Base-by-base conservation (phyloP, 1,140 invertebrate species). In the Trigoniulus corallinus region DNA sequence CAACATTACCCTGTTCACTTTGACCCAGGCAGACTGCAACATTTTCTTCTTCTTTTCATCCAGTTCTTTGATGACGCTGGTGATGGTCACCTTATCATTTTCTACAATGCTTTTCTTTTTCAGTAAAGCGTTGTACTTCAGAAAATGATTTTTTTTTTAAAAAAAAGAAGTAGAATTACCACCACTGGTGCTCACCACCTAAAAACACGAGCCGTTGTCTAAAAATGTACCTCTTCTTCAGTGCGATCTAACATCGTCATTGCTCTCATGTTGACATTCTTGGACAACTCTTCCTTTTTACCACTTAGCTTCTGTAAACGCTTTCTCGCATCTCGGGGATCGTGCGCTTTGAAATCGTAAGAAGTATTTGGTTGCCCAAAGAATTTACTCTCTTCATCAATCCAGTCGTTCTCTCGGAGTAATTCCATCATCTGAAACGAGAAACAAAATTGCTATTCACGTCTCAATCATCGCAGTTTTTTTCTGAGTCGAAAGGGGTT, bases 31-130 rank as follows among this genome's bases (percentile, higher is more conserved):
- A 53, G 78, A 72, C 37, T 78, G 67, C 20, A 97, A 64, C 2
- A 83, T 82, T 56, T 78, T 73, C 55, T 82, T 80, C 64, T 95
- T 95, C 68, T 92, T 88, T 57, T 83, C 77, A 64, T 97, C 92
- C 57, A 96, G 70, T 59, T 91, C 82, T 29, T 75, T 70, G 58
- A 97, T 94, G 13, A 89, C 81, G 47, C 78, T 73, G 34, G 80
- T 72, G 50, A 97, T 80, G 61, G 84, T 86, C 13, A 74, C 72
- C 59, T 86, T 84, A 64, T 96, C 91, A 54, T 78, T 74, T 58
- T 89, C 79, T n/a, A 95, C 84, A 53, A 87, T 89, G 49, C 66
- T 62, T 46, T 87, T 82, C 56, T 87, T 91, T 21, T 79, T 75
- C 62, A 84, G 69, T 40, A 89, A 72, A 56, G 88, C 81, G 58